Evolutionary conservation across 2,888 invertebrate genomes (phyloP), one percentile per base, ranked within the genome.

Genomic region (Rhingia rostrata): DNA sequence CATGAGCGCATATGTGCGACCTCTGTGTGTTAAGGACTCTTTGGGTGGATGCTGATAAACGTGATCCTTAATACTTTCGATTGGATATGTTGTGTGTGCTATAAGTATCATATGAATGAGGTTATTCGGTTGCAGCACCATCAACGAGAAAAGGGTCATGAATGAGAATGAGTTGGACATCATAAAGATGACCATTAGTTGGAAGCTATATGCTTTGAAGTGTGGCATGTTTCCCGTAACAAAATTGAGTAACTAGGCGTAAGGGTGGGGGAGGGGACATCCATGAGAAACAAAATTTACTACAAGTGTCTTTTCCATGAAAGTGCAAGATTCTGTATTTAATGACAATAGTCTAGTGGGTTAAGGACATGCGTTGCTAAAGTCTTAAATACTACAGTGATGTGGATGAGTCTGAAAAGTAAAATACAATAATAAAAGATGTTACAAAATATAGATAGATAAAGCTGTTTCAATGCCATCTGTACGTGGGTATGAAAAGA

Each of bases 51-150:
- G 66, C 61, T 82, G 60, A 82, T 72, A 82, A 78, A 72, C 78
- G 66, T 82, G 82, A 61, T 72, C 70, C 72, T 78, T 82, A 82
- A 78, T 78, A 66, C 72, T 72, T 82, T 70, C 61, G 58, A 74
- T 66, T 70, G 49, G 60, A 22, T 73, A 37, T 63, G 51, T 45
- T 69, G 64, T 66, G 53, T 64, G 35, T 53, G 77, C 47, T 41
- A 63, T 51, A 63, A 69, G 67, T 56, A 54, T 45, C 60, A 10
- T 66, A 79, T 54, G 67, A 66, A 64, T 60, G 66, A 49, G 56
- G 49, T 63, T 56, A 58, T 75, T 41, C 41, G 69, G 81, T 63
- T 58, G 75, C 54, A 69, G 63, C 69, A 51, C 58, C 63, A 37
- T 32, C 39, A 30, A 56, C 22, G 67, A 37, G 32, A 22, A 22